phyloP scores from a whole-genome alignment of 1,140 invertebrate genomes.

The Octopus bimaculoides region DNA sequence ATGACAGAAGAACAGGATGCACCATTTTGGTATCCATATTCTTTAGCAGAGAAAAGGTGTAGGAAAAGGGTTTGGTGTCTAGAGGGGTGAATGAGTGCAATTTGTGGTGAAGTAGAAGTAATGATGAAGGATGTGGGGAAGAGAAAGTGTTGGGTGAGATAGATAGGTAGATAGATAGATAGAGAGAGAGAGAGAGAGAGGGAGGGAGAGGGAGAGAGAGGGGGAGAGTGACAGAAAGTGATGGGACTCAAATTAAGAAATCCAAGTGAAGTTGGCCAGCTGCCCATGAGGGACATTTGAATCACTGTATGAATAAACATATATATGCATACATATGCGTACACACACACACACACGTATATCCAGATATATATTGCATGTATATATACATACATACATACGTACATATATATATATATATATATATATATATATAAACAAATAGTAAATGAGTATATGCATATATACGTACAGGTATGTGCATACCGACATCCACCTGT shows the following conservation, averaged over 20 bases:
- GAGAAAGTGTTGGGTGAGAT: background rate
- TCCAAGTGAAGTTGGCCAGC: no score
- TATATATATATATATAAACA: background rate
- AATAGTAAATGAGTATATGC: no score
- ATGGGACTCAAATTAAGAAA: background rate
- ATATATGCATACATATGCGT: background rate
- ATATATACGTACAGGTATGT: no score
- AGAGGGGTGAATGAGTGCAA: background rate
- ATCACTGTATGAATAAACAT: background rate
- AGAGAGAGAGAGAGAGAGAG: background rate
- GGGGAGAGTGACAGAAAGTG: background rate
- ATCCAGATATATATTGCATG: background rate
- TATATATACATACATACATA: background rate
- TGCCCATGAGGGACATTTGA: no score
- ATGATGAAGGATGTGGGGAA: background rate
- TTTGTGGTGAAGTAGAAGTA: background rate
- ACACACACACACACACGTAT: background rate
- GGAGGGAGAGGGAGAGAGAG: background rate
- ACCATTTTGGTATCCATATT: background rate
- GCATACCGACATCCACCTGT: no score
- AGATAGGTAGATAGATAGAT: background rate
- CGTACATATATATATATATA: background rate
- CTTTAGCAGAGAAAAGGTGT: no score
- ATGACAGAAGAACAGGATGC: background rate
- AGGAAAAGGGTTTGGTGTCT: background rate